phyloP scores from a whole-genome alignment of 1,140 invertebrate species.

The Drosophila ercepeae region DNA sequence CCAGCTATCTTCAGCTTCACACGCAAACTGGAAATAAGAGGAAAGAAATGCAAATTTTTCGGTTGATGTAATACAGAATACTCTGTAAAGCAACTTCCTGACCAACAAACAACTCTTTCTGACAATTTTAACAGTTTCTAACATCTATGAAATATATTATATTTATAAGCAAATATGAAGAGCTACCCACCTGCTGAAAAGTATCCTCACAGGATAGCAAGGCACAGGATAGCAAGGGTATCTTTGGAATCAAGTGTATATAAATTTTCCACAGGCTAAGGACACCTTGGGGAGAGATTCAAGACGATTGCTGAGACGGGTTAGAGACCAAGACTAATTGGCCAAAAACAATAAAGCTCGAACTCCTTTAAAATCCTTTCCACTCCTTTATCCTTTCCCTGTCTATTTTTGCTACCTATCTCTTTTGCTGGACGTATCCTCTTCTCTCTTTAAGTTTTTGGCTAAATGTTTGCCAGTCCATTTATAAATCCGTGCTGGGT shows the following conservation, averaged over 20 bases:
- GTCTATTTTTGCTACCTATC: neutral
- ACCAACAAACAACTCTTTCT: too few species aligned
- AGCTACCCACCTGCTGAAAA: too few species aligned
- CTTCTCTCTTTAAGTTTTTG: constrained; percentile 25
- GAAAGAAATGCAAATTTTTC: neutral
- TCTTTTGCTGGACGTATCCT: neutral
- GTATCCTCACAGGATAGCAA: too few species aligned
- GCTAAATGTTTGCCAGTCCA: constrained; percentile 55
- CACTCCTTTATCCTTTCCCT: neutral
- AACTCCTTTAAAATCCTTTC: constrained; percentile 27
- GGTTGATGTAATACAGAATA: neutral
- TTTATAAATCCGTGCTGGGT: constrained; percentile 54
- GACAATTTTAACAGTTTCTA: too few species aligned
- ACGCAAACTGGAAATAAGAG: neutral
- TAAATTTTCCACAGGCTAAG: constrained; percentile 41
- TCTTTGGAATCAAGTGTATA: constrained; percentile 11
- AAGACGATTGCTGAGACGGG: constrained; percentile 60
- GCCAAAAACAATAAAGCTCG: constrained; percentile 50
- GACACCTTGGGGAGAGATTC: constrained; percentile 65
- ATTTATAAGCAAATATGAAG: too few species aligned
- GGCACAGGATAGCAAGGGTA: constrained; percentile 4
- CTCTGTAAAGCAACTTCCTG: neutral
- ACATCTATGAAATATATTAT: constrained; percentile 33
- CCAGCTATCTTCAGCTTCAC: constrained; percentile 30
- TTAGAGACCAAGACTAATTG: constrained; percentile 54